These are phyloP conservation scores for Hydropsyche tenuis DNA, from an alignment of 1,140 invertebrate genomes.

Conservation along the genomic window DNA sequence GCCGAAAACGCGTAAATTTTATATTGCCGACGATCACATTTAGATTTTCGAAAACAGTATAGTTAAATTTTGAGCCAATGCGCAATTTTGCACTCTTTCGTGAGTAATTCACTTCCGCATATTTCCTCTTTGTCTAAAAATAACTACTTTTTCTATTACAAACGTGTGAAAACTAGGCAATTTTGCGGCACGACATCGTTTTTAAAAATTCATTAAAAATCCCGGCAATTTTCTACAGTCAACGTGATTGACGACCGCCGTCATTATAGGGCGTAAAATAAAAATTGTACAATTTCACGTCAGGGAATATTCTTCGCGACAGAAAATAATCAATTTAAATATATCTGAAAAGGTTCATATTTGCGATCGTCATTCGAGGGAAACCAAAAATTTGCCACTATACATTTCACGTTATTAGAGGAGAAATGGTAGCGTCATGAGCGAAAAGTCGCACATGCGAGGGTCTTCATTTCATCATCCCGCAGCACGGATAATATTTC, in stretches of 20 bases:
- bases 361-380: too few species aligned
- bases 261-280: background rate
- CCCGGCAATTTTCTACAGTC: constrained; percentile 16
- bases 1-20: background rate
- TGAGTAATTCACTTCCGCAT: too few species aligned
- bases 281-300: too few species aligned
- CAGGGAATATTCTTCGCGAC: too few species aligned
- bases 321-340: too few species aligned
- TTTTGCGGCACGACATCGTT: constrained; percentile 18
- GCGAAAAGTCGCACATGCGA: background rate
- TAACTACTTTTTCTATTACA: constrained; percentile 11
- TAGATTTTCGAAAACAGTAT: too few species aligned
- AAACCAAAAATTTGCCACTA: too few species aligned
- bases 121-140: constrained; percentile 16
- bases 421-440: too few species aligned
- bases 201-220: constrained; percentile 5
- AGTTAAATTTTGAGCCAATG: too few species aligned
- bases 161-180: constrained; percentile 23
- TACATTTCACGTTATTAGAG: too few species aligned
- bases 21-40: background rate
- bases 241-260: constrained; percentile 11
- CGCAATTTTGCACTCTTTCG: too few species aligned
- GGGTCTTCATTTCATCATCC: constrained; percentile 32
- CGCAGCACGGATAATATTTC: constrained; percentile 5
- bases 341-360: too few species aligned